Evolutionary conservation across 2,888 invertebrate species (phyloP).

Genomic region (Amorpha juglandis): DNA sequence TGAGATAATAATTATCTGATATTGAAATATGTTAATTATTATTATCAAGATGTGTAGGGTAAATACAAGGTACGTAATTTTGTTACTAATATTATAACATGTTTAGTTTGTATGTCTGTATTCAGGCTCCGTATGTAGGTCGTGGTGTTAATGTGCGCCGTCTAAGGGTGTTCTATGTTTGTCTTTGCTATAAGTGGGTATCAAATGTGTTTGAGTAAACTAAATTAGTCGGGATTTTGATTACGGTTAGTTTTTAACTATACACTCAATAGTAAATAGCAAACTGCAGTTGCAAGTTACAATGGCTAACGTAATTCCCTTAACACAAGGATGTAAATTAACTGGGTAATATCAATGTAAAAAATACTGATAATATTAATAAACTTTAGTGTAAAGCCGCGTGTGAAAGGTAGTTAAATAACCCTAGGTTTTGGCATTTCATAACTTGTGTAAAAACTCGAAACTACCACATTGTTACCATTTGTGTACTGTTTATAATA

Average conservation of each 20-base stretch:
- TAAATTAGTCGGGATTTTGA: no score
- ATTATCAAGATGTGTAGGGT: no score
- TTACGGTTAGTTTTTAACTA: no score
- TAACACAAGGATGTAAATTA: no score
- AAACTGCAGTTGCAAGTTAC: no score
- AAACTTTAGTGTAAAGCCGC: not conserved
- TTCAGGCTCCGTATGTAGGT: not conserved
- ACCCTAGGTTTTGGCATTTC: not conserved
- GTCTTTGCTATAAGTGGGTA: not conserved
- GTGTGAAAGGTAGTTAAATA: slow-evolving; percentile 1
- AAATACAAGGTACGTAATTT: slow-evolving; percentile 2
- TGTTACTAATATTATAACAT: not conserved
- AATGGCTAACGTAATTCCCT: no score
- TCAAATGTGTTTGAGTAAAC: not conserved
- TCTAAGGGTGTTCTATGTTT: not conserved
- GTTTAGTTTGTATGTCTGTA: not conserved
- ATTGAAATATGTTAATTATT: no score
- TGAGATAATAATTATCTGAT: no score
- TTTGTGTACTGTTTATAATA: slow-evolving; percentile 17
- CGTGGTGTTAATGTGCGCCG: not conserved
- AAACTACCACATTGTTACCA: slow-evolving; percentile 26
- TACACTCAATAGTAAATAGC: no score
- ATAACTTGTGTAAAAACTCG: slow-evolving; percentile 10
- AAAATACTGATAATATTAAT: not conserved
- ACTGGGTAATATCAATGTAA: no score